Base-by-base conservation (phyloP, 1,140 invertebrate genomes). In the Trichogramma pretiosum region DNA sequence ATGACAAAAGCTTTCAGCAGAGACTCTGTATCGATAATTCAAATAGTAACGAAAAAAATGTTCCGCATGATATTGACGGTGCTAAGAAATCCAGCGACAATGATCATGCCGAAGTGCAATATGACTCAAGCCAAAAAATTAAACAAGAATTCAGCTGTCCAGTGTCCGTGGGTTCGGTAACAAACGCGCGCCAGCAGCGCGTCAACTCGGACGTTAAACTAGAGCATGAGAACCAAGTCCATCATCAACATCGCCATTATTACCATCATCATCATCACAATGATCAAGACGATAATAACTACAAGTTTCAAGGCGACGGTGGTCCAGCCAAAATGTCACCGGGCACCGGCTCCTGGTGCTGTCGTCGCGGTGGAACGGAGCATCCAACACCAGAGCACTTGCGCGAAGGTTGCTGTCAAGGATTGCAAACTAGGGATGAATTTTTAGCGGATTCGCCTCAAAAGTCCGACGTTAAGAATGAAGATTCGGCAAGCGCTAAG, bases 351-450 rank as follows among this genome's bases (percentile, higher is more conserved):
- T 81, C 82, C 17, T 82, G 81, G 54, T 84, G 82, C 53, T 84
- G 82, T 63, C 74, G 82, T 32, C 75, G 81, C 59, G 82, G 80
- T 8, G 81, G 82, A 3, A 83, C 77, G 0, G 77, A 80, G 37
- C 76, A 79, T 30, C 81, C 82, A 19, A 83, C 79, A 0, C 74
- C 78, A 0, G 83, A 85, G 59, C 83, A 85, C 59, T 58, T 84
- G n/a, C 76, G 78, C 51, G 82, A 83, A 32, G 83, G 81, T 19
- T 81, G 78, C 48, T 85, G 82, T 58, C 73, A 78, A 48, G 81
- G 81, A 26, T 65, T 82, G n/a, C 79, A 82, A 62, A 82, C 81
- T 13, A 79, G 79, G 64, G 81, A 84, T 57, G 82, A 84, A 62
- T 71, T 83, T 19, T 54, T 81, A 16, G 79, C 61, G 5, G 63